Evolutionary conservation across 2,797 vertebrate genomes (phyloP).

Genomic region (Scolopax rusticola): DNA sequence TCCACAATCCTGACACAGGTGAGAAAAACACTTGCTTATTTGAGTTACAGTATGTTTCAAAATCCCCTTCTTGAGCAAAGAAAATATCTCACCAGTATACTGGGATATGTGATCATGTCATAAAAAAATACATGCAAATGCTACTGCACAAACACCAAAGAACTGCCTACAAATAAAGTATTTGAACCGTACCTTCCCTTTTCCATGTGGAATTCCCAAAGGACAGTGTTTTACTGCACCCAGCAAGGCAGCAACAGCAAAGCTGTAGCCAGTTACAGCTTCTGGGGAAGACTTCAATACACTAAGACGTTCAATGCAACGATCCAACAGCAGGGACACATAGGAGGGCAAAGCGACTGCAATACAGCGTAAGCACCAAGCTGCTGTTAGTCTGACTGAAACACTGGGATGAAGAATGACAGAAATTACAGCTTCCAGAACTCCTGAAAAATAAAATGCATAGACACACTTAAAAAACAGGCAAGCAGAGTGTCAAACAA

Average conservation of each 20-base stretch:
- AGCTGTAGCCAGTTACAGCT: constrained; percentile 90
- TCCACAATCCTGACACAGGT: not conserved
- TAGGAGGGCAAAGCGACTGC: constrained; percentile 86
- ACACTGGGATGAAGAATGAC: constrained; percentile 85
- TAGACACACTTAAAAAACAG: not conserved
- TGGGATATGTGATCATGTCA: not conserved
- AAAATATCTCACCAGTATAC: not conserved
- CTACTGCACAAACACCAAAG: not conserved
- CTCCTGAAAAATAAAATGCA: constrained; percentile 78
- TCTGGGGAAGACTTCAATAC: constrained; percentile 88
- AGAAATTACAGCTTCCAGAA: constrained; percentile 88
- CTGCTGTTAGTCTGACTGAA: constrained; percentile 86
- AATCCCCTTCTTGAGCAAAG: not conserved
- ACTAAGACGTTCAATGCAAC: constrained; percentile 85
- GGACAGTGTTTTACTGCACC: constrained; percentile 88
- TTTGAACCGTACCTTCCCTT: constrained; percentile 85
- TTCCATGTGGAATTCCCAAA: constrained; percentile 92
- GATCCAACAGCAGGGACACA: constrained; percentile 85
- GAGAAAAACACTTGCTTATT: not conserved
- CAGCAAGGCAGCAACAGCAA: constrained; percentile 88
- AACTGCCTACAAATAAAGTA: not conserved
- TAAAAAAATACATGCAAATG: not conserved
- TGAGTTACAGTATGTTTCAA: not conserved
- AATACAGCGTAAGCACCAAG: constrained; percentile 91
- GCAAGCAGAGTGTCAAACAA: not conserved